Evolutionary conservation across 2,888 invertebrate genomes (phyloP).

Genomic region (Peribatodes rhomboidaria): DNA sequence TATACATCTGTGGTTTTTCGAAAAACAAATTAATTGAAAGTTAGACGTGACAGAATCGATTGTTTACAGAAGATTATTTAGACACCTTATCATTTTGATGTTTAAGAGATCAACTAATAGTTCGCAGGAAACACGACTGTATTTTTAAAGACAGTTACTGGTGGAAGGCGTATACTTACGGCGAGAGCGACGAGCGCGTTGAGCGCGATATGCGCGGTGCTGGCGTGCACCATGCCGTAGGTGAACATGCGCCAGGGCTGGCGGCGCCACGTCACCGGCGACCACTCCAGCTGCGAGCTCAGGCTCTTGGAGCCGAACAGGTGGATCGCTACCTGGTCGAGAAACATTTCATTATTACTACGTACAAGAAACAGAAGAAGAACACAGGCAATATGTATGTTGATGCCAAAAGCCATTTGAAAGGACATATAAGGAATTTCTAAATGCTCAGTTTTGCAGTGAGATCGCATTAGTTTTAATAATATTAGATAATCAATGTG

Average conservation of each 20-base stretch:
- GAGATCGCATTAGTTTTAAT: no score
- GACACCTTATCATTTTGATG: no score
- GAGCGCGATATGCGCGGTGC: slow-evolving; percentile 90
- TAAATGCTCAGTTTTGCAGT: no score
- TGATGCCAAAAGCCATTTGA: neutral
- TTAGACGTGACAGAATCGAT: no score
- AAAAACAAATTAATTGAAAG: no score
- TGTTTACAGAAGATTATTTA: no score
- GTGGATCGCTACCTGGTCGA: slow-evolving; percentile 64
- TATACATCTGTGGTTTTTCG: no score
- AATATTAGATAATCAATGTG: no score
- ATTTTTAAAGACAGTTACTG: neutral
- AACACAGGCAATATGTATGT: neutral
- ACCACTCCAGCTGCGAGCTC: slow-evolving; percentile 69
- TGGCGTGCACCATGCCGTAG: slow-evolving; percentile 93
- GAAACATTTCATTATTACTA: neutral
- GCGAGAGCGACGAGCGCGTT: slow-evolving; percentile 86
- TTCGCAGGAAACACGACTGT: no score
- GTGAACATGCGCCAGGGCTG: slow-evolving; percentile 93
- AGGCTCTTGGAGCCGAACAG: slow-evolving; percentile 55
- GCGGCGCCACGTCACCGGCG: slow-evolving; percentile 80
- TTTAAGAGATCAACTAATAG: no score
- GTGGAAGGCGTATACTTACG: slow-evolving; percentile 57
- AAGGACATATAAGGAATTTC: neutral
- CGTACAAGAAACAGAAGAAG: neutral